Evolutionary conservation across 2,888 invertebrate species (phyloP).

Genomic region (Cerceris rybyensis): DNA sequence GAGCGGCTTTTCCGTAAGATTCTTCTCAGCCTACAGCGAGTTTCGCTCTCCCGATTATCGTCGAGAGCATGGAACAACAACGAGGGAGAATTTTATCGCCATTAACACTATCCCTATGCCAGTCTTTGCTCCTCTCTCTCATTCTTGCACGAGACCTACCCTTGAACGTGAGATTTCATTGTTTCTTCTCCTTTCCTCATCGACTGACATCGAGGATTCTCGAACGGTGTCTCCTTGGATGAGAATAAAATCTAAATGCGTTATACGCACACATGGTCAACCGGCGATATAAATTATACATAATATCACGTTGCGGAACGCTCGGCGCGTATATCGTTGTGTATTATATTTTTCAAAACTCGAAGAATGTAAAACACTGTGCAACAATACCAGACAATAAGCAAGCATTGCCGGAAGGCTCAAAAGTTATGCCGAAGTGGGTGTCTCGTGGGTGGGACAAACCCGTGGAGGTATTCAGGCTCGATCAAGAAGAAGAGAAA

Average conservation of each 20-base stretch:
- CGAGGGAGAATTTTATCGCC: conserved; percentile 1
- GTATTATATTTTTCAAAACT: conserved; percentile 37
- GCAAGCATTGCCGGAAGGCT: conserved; percentile 58
- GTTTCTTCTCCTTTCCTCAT: neutral
- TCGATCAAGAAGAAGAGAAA: conserved; percentile 45
- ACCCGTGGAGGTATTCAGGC: conserved; percentile 56
- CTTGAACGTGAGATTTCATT: too few relatives aligned
- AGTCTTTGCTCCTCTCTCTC: too few relatives aligned
- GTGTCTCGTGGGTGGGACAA: conserved; percentile 68
- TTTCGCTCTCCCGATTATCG: conserved; percentile 27
- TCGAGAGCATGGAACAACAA: neutral
- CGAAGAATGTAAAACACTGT: conserved; percentile 46
- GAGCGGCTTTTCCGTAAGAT: conserved; percentile 35
- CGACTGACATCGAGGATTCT: neutral
- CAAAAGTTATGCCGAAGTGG: conserved; percentile 65
- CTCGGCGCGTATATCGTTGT: conserved; percentile 2
- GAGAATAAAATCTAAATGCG: neutral
- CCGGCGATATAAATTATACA: conserved; percentile 45
- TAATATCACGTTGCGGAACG: conserved; percentile 44
- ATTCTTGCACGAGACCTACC: too few relatives aligned
- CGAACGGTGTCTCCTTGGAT: neutral
- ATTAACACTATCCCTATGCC: neutral
- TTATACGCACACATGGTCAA: neutral
- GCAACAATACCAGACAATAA: conserved; percentile 62
- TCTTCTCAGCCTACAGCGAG: neutral